Conservation (phyloP, 2,797 vertebrate genomes). For the Numenius phaeopus region DNA sequence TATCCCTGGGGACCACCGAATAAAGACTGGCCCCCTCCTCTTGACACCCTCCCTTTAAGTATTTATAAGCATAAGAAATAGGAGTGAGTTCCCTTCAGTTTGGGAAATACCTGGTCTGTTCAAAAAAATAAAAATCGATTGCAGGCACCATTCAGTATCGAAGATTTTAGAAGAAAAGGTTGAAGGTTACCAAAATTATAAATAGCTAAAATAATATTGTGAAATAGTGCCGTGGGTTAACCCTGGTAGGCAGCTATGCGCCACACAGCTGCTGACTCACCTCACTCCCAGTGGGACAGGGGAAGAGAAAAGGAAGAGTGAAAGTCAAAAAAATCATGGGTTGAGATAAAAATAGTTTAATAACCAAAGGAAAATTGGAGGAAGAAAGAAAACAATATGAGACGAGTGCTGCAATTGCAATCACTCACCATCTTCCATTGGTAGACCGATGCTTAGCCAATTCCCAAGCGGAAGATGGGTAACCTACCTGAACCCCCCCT, state of each 20-base stretch:
- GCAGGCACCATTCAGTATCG: background rate
- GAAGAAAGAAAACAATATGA: background rate
- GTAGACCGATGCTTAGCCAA: background rate
- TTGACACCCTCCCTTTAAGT: no score
- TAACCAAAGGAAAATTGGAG: background rate
- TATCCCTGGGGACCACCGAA: no score
- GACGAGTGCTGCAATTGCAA: background rate
- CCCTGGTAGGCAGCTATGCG: fast-evolving
- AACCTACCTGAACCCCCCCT: background rate
- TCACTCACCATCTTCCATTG: background rate
- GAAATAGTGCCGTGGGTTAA: background rate
- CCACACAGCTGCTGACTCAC: background rate
- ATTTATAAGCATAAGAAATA: background rate
- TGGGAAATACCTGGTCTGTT: background rate
- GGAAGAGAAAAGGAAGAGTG: background rate
- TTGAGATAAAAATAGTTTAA: background rate
- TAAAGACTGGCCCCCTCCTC: no score
- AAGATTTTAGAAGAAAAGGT: background rate
- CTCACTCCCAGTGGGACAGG: background rate
- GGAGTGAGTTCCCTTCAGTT: background rate
- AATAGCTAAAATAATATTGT: background rate
- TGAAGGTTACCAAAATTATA: background rate
- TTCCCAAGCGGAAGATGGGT: background rate
- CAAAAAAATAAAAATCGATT: background rate
- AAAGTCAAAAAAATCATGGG: background rate